Evolutionary conservation across 2,113 vertebrate species (phyloP), one percentile per base, ranked within the genome.

Genomic region (Caranx ignobilis): DNA sequence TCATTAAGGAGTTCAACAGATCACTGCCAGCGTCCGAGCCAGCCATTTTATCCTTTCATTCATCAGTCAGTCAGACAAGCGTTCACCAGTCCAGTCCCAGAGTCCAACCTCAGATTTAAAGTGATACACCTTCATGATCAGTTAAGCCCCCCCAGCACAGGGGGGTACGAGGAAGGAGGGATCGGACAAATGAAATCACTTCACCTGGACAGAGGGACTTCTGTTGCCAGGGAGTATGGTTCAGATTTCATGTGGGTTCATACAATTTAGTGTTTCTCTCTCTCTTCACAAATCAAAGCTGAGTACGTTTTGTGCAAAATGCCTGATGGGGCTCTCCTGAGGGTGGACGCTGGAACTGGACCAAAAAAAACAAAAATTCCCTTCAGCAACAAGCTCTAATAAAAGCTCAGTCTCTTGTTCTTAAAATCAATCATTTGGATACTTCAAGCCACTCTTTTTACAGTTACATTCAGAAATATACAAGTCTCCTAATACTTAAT

Each of bases 11-110:
- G 61, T 81, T 65, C 45, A 72, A 52, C 41, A 59, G 57, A 84
- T 93, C 73, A 71, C 87, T 85, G 78, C 77, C 79, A 75, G 93
- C 77, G 82, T 64, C 88, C 86, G 78, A 85, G 60, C 12, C 79
- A 89, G 69, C 5, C 62, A 66, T 37, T 63, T 21, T 6, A 19
- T 71, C 34, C 50, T 45, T 71, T 59, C 31, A 69, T 69, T 67
- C 61, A 48, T 41, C 50, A 55, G 8, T 52, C 54, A 57, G 18
- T 69, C 72, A 69, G 60, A 75, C 43, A 45, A 10, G 31, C 45
- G 54, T 18, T 70, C 69, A 71, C 63, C 75, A 57, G 64, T 52
- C 65, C 82, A 75, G 63, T 55, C 48, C n/a, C 69, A 81, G 5
- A 13, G 47, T 26, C 65, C 32, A 11, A 39, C n/a, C 9, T 9